Conservation (phyloP, 2,888 invertebrate species). For the Catocala nupta region DNA sequence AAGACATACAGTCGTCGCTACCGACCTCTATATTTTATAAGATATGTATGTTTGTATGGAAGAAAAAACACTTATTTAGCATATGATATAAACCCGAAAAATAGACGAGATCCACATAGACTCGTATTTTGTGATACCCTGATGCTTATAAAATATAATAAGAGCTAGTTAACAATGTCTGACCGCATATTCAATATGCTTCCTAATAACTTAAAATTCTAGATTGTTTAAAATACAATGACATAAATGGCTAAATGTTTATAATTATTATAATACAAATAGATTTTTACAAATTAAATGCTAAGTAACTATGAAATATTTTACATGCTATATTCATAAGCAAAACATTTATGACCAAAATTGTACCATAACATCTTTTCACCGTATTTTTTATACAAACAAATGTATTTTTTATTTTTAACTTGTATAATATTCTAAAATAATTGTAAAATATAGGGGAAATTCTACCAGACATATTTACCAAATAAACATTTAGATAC, state of each 20-base stretch:
- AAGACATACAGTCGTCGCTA: too few relatives aligned
- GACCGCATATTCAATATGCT: neutral
- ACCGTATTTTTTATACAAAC: too few relatives aligned
- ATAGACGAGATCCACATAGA: neutral
- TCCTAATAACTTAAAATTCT: neutral
- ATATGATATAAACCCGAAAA: neutral
- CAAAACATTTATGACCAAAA: too few relatives aligned
- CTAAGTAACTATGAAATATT: too few relatives aligned
- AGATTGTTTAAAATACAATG: neutral
- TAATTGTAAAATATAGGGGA: too few relatives aligned
- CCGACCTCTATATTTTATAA: conserved; percentile 7
- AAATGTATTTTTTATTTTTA: too few relatives aligned
- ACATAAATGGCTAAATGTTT: neutral
- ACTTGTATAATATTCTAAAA: too few relatives aligned
- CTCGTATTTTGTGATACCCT: neutral
- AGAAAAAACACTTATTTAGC: neutral
- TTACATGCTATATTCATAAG: too few relatives aligned
- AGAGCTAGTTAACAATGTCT: neutral
- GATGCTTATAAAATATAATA: neutral
- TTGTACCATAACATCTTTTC: too few relatives aligned
- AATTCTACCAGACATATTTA: too few relatives aligned
- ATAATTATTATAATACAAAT: neutral
- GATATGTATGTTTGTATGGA: conserved; percentile 3
- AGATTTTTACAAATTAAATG: too few relatives aligned
- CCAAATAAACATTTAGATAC: too few relatives aligned